These are phyloP conservation scores for Speoplatyrhinus poulsoni DNA, from an alignment of 2,113 vertebrate species.

Conservation along the genomic window DNA sequence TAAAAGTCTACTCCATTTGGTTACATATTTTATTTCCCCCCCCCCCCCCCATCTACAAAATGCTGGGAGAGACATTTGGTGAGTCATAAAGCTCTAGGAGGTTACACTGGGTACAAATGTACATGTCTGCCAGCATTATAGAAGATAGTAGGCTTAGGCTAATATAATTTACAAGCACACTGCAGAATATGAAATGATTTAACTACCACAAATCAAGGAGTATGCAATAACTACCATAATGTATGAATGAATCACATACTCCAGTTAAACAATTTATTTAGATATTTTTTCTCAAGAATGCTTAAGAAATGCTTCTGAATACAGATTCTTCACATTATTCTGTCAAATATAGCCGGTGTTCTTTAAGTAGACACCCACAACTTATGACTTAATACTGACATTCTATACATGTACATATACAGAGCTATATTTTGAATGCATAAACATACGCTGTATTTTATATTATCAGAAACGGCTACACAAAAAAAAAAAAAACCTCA, in stretches of 20 bases:
- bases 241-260: slow-evolving; percentile 6
- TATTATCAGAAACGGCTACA: slow-evolving; percentile 29
- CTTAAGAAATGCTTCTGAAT: slow-evolving; percentile 7
- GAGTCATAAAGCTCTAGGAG: not conserved
- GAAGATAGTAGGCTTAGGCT: too few relatives aligned
- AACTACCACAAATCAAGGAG: not conserved
- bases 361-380: slow-evolving; percentile 1
- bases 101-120: not conserved
- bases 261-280: slow-evolving; percentile 35
- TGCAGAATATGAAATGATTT: too few relatives aligned
- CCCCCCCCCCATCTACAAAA: not conserved
- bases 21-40: not conserved
- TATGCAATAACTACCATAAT: not conserved
- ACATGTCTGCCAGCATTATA: too few relatives aligned
- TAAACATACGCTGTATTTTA: slow-evolving; percentile 46
- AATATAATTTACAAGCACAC: too few relatives aligned
- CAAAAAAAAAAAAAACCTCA: slow-evolving; percentile 24
- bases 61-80: not conserved
- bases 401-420: slow-evolving; percentile 46
- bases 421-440: slow-evolving; percentile 24
- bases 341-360: not conserved
- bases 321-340: slow-evolving; percentile 41
- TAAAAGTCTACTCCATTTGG: not conserved
- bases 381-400: slow-evolving; percentile 25
- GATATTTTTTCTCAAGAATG: slow-evolving; percentile 15